These are phyloP conservation scores for Papilio helenus DNA, from an alignment of 1,140 invertebrate genomes.

Conservation along the genomic window DNA sequence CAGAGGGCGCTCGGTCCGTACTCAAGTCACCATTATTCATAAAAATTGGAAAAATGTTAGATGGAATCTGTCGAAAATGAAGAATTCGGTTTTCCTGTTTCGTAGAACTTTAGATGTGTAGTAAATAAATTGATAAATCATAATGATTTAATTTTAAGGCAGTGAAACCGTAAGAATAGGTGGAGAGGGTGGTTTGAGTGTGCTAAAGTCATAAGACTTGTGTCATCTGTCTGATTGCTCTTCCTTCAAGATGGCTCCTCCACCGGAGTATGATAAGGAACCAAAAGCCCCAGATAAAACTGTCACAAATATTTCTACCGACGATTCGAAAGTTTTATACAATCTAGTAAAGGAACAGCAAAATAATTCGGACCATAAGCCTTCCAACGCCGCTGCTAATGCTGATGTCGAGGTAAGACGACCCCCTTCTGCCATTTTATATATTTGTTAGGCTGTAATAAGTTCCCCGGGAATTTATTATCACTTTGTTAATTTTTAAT, in stretches of 20 bases:
- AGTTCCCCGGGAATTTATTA: slow-evolving; percentile 6
- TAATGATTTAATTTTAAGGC: slow-evolving; percentile 68
- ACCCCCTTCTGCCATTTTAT: slow-evolving; percentile 63
- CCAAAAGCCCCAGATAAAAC: slow-evolving; percentile 87
- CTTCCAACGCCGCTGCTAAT: slow-evolving; percentile 54
- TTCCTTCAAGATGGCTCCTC: slow-evolving; percentile 87
- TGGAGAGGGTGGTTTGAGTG: slow-evolving; percentile 71
- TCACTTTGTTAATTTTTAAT: slow-evolving; percentile 16
- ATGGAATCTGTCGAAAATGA: slow-evolving; percentile 78
- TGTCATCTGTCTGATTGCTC: slow-evolving; percentile 80
- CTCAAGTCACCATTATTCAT: slow-evolving; percentile 53
- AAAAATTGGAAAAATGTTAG: slow-evolving; percentile 73
- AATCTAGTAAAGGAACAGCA: slow-evolving; percentile 69
- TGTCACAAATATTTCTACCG: slow-evolving; percentile 73
- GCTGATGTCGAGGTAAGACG: slow-evolving; percentile 73
- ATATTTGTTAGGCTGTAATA: slow-evolving; percentile 42
- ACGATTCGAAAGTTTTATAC: slow-evolving; percentile 70
- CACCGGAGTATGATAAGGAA: slow-evolving; percentile 88
- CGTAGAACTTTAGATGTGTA: slow-evolving; percentile 69
- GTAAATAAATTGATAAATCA: slow-evolving; percentile 60
- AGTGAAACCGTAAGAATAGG: slow-evolving; percentile 57
- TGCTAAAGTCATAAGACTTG: slow-evolving; percentile 82
- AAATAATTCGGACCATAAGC: slow-evolving; percentile 67
- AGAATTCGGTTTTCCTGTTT: slow-evolving; percentile 69
- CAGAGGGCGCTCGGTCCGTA: slow-evolving; percentile 51